phyloP scores from a whole-genome alignment of 2,113 vertebrate species.

The Eidolon helvum region DNA sequence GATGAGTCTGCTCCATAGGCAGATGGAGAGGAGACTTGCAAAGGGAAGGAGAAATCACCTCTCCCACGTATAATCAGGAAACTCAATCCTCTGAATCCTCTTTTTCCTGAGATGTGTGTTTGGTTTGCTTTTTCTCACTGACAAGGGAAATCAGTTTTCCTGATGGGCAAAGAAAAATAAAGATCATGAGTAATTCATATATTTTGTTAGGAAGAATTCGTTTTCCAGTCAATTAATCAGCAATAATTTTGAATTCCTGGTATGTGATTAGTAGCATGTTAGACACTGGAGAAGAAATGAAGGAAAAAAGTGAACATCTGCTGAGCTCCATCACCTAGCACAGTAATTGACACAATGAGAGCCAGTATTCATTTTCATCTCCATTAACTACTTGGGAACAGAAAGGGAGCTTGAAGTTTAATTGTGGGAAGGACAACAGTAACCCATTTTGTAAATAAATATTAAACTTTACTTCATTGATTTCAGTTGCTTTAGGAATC shows the following conservation, averaged over 20 bases:
- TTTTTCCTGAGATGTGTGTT: background rate
- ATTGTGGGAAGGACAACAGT: background rate
- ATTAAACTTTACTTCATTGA: background rate
- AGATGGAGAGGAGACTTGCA: background rate
- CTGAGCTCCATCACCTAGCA: background rate
- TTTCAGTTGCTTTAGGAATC: background rate
- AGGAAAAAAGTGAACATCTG: background rate
- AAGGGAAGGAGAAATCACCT: background rate
- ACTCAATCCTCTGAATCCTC: background rate
- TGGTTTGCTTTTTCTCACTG: background rate
- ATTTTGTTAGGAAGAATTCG: background rate
- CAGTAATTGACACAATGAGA: background rate
- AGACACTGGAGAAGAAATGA: background rate
- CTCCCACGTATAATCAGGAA: background rate
- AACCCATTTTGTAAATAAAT: background rate
- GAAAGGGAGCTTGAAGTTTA: background rate
- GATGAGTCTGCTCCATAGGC: background rate
- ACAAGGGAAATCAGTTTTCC: background rate
- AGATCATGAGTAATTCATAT: background rate
- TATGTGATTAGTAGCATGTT: background rate
- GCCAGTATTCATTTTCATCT: background rate
- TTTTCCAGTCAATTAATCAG: background rate
- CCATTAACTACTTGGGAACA: background rate
- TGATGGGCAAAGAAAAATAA: background rate
- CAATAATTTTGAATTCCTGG: background rate